Conservation (phyloP, 2,113 vertebrate species). For the Tupaia chinensis region DNA sequence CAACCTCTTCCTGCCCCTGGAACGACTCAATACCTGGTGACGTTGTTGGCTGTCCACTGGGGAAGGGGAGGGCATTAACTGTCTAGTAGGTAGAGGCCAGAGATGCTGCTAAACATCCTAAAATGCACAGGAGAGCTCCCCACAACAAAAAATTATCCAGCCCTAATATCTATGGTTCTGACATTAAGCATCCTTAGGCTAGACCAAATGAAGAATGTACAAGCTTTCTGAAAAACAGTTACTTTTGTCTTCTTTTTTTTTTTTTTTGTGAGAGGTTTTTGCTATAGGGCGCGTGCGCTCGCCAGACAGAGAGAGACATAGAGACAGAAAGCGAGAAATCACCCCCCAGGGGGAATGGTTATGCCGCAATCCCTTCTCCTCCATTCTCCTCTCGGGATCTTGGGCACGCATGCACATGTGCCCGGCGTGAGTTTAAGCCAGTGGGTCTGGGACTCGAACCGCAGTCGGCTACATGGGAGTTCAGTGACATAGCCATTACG, state of each 20-base stretch:
- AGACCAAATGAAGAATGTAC: not conserved
- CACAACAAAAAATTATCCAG: not conserved
- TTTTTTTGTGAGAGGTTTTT: no score
- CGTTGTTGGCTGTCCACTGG: not conserved
- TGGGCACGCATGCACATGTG: no score
- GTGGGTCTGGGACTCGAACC: no score
- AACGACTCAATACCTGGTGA: not conserved
- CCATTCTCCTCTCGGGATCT: no score
- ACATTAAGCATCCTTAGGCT: not conserved
- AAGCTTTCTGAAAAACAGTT: conserved; percentile 4
- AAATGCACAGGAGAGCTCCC: not conserved
- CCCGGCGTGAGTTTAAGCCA: no score
- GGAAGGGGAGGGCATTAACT: not conserved
- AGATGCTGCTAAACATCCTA: not conserved
- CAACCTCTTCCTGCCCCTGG: not conserved
- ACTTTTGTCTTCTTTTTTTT: no score
- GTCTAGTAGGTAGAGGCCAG: not conserved
- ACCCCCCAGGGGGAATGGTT: no score
- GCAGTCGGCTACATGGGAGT: no score
- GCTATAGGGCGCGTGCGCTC: no score
- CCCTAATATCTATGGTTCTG: not conserved
- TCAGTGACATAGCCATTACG: not conserved
- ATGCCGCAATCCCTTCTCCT: no score
- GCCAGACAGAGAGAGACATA: no score
- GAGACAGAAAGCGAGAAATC: no score